Evolutionary conservation across 1,140 invertebrate genomes (phyloP).

Genomic region (Bombus vancouverensis): DNA sequence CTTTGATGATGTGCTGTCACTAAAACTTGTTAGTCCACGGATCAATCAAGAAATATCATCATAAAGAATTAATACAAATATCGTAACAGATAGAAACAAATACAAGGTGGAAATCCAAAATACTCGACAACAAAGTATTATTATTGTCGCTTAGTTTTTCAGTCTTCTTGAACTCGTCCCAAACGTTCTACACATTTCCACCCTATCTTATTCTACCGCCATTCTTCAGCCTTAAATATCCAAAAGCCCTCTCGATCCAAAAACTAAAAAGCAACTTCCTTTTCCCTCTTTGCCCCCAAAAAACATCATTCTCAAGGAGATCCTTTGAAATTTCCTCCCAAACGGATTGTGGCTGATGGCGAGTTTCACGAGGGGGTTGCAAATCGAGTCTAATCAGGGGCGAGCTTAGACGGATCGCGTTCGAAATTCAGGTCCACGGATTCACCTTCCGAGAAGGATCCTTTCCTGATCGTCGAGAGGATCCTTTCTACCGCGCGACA

Average conservation of each 20-base stretch:
- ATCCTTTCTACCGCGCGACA: slow-evolving; percentile 50
- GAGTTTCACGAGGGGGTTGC: neutral
- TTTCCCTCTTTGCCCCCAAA: neutral
- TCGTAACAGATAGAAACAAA: no score
- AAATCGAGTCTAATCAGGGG: slow-evolving; percentile 59
- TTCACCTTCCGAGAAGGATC: slow-evolving; percentile 52
- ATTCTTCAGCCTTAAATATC: no score
- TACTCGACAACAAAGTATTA: no score
- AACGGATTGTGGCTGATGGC: neutral
- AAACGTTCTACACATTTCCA: neutral
- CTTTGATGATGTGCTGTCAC: no score
- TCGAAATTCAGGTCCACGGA: slow-evolving; percentile 1
- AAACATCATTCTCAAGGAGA: neutral
- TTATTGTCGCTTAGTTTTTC: no score
- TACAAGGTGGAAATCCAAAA: no score
- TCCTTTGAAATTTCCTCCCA: neutral
- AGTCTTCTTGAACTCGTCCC: neutral
- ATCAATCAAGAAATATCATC: no score
- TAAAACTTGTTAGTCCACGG: no score
- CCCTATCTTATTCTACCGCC: no score
- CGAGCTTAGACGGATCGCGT: slow-evolving; percentile 42
- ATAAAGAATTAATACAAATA: no score
- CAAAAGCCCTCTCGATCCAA: neutral
- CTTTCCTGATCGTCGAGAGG: slow-evolving; percentile 47
- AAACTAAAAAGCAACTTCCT: neutral